Evolutionary conservation across 92 coral and sea anemone genomes (phyloP), one percentile per base, ranked within the genome.

Genomic region (Montipora capitata): DNA sequence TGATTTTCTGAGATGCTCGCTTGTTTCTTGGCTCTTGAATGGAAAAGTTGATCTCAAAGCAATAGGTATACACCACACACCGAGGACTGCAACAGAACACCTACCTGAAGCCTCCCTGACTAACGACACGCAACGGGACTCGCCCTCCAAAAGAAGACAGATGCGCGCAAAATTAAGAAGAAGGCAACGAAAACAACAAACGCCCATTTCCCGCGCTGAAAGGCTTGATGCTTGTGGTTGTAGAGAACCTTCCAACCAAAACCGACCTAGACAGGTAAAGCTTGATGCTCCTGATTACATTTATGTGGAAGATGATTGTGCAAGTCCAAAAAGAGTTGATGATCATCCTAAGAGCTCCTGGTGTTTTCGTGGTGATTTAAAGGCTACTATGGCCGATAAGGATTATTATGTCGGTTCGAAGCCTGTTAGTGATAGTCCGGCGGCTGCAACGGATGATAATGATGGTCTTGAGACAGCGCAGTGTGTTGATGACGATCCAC

Each of bases 1-100:
- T 15, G 71, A 83, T 43, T 89, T 74, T 40, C 63, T 89, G 74
- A 66, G 89, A 27, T 51, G 68, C 35, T 44, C 43, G 4, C 27
- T 89, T 9, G 84, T 89, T 54, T 68, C 83, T 35, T 84, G 88
- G 88, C 20, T 88, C 43, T 4, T 80, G 68, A 62, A 44, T 38
- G 39, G 74, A 61, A 44, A 57, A 15, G 76, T 88, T 7, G 92
- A 88, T 45, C 54, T 81, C 54, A 73, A 20, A 38, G 45, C 52
- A 11, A 72, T 87, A n/a, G 83, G 88, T 45, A 59, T 81, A 3
- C 15, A 58, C 40, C 66, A 63, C 27, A 63, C 68, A 63, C 68
- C 68, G 68, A 63, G 3, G 66, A 61, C 66, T 61, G 66, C 17
- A 61, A 61, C 66, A 61, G 66, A 61, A 61, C 68, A 63, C 27